Conservation (phyloP, 2,888 invertebrate genomes). For the Girardia tigrina region DNA sequence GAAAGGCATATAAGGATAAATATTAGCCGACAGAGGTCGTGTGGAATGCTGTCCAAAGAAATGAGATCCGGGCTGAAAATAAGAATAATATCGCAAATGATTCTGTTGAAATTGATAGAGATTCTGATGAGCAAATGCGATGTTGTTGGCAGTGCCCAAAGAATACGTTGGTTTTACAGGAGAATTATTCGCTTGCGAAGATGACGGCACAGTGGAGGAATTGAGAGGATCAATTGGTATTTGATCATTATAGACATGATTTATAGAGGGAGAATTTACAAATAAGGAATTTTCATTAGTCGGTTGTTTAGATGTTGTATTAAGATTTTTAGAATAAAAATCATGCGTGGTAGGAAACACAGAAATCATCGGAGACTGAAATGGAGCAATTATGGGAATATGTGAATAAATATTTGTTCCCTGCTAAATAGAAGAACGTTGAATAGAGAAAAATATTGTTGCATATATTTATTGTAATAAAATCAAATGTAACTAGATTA, state of each 20-base stretch:
- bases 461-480: too few relatives aligned
- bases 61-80: slow-evolving; percentile 23
- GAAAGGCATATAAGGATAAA: background rate
- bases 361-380: background rate
- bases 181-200: background rate
- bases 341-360: background rate
- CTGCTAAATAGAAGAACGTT: background rate
- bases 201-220: too few relatives aligned
- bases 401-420: background rate
- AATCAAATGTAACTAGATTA: too few relatives aligned
- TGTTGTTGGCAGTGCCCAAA: background rate
- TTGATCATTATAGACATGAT: too few relatives aligned
- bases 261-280: background rate
- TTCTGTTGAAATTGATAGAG: slow-evolving; percentile 23
- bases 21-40: background rate
- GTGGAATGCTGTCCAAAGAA: slow-evolving; percentile 4
- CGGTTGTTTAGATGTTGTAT: background rate
- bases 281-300: background rate
- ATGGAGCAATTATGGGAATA: background rate
- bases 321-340: background rate
- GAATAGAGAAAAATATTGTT: too few relatives aligned
- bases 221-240: too few relatives aligned
- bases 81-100: slow-evolving; percentile 7
- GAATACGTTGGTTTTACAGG: background rate
- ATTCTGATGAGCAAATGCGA: slow-evolving; percentile 5